phyloP scores from a whole-genome alignment of 2,797 vertebrate species.

The Crotalus adamanteus region DNA sequence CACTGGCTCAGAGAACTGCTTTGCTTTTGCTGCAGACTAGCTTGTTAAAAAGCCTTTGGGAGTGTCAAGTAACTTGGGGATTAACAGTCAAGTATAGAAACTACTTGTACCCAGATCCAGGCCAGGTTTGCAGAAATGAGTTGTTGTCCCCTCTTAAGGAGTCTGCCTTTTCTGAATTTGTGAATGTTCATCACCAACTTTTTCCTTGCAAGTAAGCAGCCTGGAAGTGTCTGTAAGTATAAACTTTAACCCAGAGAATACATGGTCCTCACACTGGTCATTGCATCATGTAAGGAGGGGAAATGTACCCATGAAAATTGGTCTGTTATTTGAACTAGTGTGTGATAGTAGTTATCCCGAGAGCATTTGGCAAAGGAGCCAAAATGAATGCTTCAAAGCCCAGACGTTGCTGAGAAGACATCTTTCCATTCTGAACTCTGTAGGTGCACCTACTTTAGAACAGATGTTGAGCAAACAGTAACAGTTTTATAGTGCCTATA shows the following conservation, averaged over 20 bases:
- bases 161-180: neutral
- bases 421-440: conserved; percentile 20
- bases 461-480: conserved; percentile 24
- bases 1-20: conserved; percentile 48
- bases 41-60: conserved; percentile 40
- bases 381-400: conserved; percentile 11
- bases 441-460: conserved; percentile 27
- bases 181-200: neutral
- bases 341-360: neutral
- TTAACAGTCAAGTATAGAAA: conserved; percentile 11
- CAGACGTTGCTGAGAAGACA: conserved; percentile 18
- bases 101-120: conserved; percentile 16
- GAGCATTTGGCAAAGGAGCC: neutral
- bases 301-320: neutral
- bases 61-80: conserved; percentile 12
- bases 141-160: neutral
- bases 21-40: conserved; percentile 47
- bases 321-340: neutral
- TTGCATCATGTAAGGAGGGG: conserved; percentile 11
- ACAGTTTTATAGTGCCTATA: conserved; percentile 22
- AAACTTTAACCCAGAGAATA: conserved; percentile 7
- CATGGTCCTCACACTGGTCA: neutral
- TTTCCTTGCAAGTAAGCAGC: neutral
- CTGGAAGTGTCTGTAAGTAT: neutral
- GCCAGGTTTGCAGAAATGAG: neutral